These are phyloP conservation scores for Netelia virgata DNA, from an alignment of 2,888 invertebrate genomes.

Conservation along the genomic window DNA sequence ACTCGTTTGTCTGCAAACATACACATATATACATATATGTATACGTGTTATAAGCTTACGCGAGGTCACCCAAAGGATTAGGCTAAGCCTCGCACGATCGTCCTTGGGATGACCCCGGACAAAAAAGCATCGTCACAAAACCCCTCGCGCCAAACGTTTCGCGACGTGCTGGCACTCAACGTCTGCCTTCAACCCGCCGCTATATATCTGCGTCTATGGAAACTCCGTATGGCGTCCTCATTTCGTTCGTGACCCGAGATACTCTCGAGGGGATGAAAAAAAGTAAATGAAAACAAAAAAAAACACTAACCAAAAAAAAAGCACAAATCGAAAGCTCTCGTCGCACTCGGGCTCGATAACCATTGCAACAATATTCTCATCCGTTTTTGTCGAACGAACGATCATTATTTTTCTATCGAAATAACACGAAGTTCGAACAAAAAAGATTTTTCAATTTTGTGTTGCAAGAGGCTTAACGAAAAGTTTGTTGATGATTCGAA, in stretches of 20 bases:
- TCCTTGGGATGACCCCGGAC: constrained; percentile 68
- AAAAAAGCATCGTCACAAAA: constrained; percentile 63
- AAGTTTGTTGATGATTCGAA: not conserved
- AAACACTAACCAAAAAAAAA: not conserved
- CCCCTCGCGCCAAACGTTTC: constrained; percentile 34
- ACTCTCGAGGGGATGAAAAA: not conserved
- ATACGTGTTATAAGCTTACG: constrained; percentile 29
- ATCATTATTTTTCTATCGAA: not conserved
- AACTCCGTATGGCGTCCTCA: not conserved
- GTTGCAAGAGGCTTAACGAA: not conserved
- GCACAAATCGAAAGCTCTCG: constrained; percentile 38
- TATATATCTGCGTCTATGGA: not conserved
- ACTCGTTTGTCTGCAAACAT: constrained; percentile 44
- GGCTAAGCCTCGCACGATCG: constrained; percentile 73
- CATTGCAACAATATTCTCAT: constrained; percentile 13
- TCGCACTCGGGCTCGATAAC: constrained; percentile 3
- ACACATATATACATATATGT: constrained; percentile 1
- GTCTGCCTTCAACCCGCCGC: not conserved
- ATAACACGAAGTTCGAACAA: not conserved
- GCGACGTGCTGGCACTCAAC: constrained; percentile 23
- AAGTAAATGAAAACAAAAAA: too few relatives aligned
- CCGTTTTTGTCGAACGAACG: not conserved
- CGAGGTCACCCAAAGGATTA: constrained; percentile 70
- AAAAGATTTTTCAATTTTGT: not conserved
- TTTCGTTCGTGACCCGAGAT: constrained; percentile 12